Conservation (phyloP, 2,888 invertebrate species). For the Mantis religiosa region DNA sequence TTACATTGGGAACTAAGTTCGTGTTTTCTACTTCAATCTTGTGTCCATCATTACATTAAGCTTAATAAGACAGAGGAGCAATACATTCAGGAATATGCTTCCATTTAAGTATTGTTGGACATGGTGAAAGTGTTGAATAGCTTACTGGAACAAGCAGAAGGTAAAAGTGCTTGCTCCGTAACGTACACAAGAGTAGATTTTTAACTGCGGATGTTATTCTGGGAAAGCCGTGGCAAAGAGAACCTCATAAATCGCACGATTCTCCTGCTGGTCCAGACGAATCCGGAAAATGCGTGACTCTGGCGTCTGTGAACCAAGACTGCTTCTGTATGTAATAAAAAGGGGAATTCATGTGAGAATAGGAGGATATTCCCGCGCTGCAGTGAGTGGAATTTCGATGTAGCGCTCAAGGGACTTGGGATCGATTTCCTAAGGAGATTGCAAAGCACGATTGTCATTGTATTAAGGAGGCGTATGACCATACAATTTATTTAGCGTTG, state of each 20-base stretch:
- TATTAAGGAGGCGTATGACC: too few relatives aligned
- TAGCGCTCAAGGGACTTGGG: background rate
- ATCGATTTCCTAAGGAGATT: background rate
- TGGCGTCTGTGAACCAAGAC: background rate
- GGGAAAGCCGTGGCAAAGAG: background rate
- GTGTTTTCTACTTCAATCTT: too few relatives aligned
- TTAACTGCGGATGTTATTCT: background rate
- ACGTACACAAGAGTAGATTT: background rate
- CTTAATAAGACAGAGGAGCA: too few relatives aligned
- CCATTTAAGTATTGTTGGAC: background rate
- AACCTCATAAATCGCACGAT: background rate
- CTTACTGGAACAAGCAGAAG: background rate
- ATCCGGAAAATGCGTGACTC: background rate
- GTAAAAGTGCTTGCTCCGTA: background rate
- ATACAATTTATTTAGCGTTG: too few relatives aligned
- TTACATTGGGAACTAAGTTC: too few relatives aligned
- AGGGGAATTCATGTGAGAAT: background rate
- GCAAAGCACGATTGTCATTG: background rate
- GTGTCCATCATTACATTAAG: too few relatives aligned
- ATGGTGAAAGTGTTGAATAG: background rate
- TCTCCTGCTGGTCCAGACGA: background rate
- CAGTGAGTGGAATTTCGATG: background rate
- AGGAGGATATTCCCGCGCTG: background rate
- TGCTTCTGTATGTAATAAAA: background rate
- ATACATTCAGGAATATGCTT: too few relatives aligned